These are phyloP conservation scores for Kryphioiulus occultus DNA, from an alignment of 2,888 invertebrate genomes.

Conservation along the genomic window DNA sequence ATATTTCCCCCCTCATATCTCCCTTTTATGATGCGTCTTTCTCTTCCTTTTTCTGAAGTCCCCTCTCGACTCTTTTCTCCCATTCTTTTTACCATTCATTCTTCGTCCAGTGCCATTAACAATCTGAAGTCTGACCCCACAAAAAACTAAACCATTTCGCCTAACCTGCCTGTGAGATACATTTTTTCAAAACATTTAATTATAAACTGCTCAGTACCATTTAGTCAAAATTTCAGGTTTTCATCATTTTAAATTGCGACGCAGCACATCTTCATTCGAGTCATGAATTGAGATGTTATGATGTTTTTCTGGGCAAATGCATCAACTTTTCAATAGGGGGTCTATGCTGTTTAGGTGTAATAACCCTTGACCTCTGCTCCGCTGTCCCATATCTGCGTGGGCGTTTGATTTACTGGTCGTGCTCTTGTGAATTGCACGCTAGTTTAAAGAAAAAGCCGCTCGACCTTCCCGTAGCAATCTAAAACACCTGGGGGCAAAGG, in stretches of 20 bases:
- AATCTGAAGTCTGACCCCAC: no score
- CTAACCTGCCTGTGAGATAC: no score
- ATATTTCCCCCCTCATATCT: no score
- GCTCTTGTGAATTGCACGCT: not conserved
- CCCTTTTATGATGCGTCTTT: no score
- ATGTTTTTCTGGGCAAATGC: not conserved
- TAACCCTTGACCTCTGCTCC: slow-evolving; percentile 1
- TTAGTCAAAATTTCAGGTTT: not conserved
- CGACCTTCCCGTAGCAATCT: not conserved
- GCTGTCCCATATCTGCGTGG: not conserved
- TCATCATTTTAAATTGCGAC: not conserved
- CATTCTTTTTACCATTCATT: no score
- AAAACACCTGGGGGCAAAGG: not conserved
- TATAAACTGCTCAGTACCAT: no score
- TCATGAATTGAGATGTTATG: slow-evolving; percentile 20
- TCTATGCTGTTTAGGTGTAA: not conserved
- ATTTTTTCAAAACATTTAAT: no score
- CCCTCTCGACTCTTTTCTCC: no score
- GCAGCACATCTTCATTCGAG: not conserved
- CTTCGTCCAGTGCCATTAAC: no score
- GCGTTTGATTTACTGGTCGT: not conserved
- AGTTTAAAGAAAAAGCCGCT: not conserved
- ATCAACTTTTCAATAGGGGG: not conserved
- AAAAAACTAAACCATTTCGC: no score
- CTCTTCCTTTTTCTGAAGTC: no score